Base-by-base conservation (phyloP, 2,888 invertebrate species). In the Tenthredo livida region DNA sequence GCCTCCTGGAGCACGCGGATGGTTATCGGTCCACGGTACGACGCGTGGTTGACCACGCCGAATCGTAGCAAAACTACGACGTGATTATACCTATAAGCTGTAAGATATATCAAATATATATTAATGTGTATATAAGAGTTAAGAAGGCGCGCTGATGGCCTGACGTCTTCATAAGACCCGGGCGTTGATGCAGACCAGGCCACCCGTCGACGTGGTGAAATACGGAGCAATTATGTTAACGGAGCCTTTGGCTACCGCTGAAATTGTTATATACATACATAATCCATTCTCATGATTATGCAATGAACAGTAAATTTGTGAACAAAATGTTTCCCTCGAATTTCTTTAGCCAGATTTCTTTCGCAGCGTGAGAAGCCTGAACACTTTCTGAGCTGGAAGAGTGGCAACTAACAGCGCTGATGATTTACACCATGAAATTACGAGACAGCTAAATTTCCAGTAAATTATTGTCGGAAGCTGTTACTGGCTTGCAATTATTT, bases 131-230 rank as follows among this genome's bases (percentile, higher is more conserved):
- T 72, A 47, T 83, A 70, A 25, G n/a, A n/a, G n/a, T n/a, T n/a
- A n/a, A n/a, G 29, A 65, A 43, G 43, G 12, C 1, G 43, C 67
- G 83, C 25, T 67, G 83, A 65, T 47, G 29, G 83, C 47, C 70
- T 67, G 70, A 83, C 83, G 70, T 83, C 83, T 83, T 70, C 33
- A 70, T 83, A 47, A 83, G 25, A 47, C 47, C 70, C 2, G 17
- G 83, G 83, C 83, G 83, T 83, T 65, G 83, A 65, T 70, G 67
- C 67, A 10, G 47, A 58, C 40, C 40, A 25, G 80, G 70, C 83
- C 83, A 17, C 83, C 83, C 83, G 83, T 83, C 50, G 83, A 83
- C 67, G 70, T 29, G 17, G 83, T 83, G 67, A 83, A 83, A 83
- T 83, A 83, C 67, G 67, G 83, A 83, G 83, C 83, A 83, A 70